phyloP scores from a whole-genome alignment of 2,888 invertebrate species.

The Pristionchus arcanus region DNA sequence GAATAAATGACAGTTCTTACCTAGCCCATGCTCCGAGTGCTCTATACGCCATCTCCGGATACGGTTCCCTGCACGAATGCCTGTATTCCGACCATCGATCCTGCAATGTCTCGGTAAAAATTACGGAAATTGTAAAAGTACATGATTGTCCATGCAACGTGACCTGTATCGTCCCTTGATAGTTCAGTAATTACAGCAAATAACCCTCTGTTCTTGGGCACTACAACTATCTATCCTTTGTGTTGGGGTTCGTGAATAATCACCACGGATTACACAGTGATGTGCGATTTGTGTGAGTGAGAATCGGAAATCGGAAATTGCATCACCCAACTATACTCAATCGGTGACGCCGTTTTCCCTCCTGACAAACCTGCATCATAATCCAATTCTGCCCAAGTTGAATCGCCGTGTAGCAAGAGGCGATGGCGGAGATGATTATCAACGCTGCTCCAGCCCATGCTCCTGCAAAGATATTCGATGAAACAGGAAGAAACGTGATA shows the following conservation, averaged over 20 bases:
- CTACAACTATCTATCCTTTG: neutral
- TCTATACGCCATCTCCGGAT: conserved; percentile 56
- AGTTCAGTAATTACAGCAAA: too few species aligned
- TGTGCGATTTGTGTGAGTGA: neutral
- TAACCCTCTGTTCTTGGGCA: too few species aligned
- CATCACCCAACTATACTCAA: neutral
- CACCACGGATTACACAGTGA: too few species aligned
- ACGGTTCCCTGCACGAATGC: conserved; percentile 51
- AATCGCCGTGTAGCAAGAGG: conserved; percentile 67
- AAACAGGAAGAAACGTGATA: too few species aligned
- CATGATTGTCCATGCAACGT: too few species aligned
- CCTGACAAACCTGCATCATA: conserved; percentile 61
- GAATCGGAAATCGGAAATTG: neutral
- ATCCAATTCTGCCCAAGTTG: conserved; percentile 68
- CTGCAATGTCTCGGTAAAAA: neutral
- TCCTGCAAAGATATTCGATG: neutral
- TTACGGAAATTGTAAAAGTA: neutral
- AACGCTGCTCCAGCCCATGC: conserved; percentile 48
- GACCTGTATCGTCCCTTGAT: too few species aligned
- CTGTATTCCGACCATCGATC: conserved; percentile 56
- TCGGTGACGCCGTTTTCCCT: neutral
- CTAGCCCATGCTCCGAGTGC: conserved; percentile 51
- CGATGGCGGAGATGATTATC: conserved; percentile 57
- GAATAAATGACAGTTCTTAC: too few species aligned
- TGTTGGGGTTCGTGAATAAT: neutral